Conservation (phyloP, 2,888 invertebrate species). For the Enoplolaimus lenunculus region DNA sequence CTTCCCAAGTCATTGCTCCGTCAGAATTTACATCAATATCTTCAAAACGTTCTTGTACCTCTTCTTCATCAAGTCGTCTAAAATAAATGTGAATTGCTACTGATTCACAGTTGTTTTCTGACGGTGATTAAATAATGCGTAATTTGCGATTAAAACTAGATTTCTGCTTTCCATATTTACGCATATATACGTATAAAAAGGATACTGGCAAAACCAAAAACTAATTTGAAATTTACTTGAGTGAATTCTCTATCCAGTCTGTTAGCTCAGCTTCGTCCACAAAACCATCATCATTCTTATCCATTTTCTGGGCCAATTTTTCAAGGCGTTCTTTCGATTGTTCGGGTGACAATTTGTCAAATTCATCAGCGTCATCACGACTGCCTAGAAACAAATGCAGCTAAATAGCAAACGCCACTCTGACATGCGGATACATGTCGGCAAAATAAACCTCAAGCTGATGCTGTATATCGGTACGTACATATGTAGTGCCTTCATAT, state of each 20-base stretch:
- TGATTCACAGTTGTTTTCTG: no score
- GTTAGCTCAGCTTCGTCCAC: constrained; percentile 69
- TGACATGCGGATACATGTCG: no score
- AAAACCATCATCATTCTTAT: constrained; percentile 60
- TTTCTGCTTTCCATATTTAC: no score
- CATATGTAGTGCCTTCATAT: no score
- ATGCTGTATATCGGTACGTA: no score
- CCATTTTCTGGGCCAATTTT: constrained; percentile 69
- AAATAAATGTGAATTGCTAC: no score
- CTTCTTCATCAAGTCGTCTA: constrained; percentile 35
- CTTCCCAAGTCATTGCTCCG: constrained; percentile 68
- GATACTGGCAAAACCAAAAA: neutral
- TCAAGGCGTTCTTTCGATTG: constrained; percentile 65
- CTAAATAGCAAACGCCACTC: no score
- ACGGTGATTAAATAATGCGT: no score
- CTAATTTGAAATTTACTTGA: constrained; percentile 8
- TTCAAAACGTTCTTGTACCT: constrained; percentile 41
- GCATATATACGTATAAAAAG: no score
- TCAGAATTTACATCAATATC: constrained; percentile 63
- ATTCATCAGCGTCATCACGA: constrained; percentile 76
- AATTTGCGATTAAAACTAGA: no score
- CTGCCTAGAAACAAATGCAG: no score
- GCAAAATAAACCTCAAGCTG: no score
- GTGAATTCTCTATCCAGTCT: constrained; percentile 59
- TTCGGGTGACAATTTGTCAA: constrained; percentile 65